These are phyloP conservation scores for Agrochola circellaris DNA, from an alignment of 2,888 invertebrate genomes.

Conservation along the genomic window DNA sequence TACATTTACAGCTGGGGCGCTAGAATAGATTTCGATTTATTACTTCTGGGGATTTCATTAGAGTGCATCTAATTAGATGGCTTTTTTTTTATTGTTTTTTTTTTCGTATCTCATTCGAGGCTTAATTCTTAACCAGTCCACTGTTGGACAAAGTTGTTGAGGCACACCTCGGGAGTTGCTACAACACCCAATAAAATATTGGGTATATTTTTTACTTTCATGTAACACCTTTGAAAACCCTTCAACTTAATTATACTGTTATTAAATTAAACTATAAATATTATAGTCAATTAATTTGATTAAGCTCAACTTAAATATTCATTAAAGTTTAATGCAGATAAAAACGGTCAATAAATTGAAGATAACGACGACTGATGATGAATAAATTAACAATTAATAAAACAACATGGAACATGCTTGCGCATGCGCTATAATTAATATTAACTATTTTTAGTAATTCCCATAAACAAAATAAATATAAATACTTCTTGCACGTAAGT, in stretches of 20 bases:
- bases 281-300: not conserved
- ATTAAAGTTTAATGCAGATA: conserved; percentile 15
- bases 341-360: conserved; percentile 19
- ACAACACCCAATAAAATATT: not conserved
- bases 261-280: not conserved
- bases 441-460: conserved; percentile 21
- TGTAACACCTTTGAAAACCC: not conserved
- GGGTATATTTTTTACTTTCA: not conserved
- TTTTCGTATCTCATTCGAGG: not conserved
- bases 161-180: not conserved
- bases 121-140: not conserved
- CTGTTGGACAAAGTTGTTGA: not conserved
- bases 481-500: conserved; percentile 32
- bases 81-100: not conserved
- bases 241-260: not conserved
- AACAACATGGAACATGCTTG: conserved; percentile 21
- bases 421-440: conserved; percentile 13
- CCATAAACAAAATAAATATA: conserved; percentile 27
- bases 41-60: not conserved
- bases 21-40: conserved; percentile 1
- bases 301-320: conserved; percentile 23
- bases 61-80: not conserved
- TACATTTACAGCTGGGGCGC: conserved; percentile 1
- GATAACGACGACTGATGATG: conserved; percentile 11
- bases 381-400: conserved; percentile 46